phyloP scores from a whole-genome alignment of 2,113 vertebrate genomes.

The Benitochromis conjunctus region DNA sequence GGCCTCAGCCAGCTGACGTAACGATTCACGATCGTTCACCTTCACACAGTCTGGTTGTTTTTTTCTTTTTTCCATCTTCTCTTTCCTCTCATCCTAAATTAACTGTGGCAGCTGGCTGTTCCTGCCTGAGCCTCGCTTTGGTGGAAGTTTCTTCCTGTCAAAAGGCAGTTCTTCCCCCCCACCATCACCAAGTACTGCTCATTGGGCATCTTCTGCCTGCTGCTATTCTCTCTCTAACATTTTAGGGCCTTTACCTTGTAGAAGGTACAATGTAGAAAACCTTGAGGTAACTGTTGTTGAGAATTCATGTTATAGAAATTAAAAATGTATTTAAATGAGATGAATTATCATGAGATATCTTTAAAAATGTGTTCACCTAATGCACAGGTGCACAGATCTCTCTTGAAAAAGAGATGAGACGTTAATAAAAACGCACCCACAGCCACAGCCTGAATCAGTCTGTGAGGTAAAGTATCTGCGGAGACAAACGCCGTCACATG shows the following conservation, averaged over 20 bases:
- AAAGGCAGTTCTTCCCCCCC: background rate
- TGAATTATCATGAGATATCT: background rate
- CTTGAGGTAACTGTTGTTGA: background rate
- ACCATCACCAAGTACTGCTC: background rate
- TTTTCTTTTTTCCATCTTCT: background rate
- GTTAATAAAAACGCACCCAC: background rate
- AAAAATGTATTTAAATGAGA: background rate
- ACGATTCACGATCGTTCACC: background rate
- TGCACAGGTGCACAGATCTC: background rate
- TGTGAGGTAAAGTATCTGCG: background rate
- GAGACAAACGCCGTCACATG: background rate
- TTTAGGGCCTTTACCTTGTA: background rate
- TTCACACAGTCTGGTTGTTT: background rate
- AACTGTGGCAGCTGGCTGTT: background rate
- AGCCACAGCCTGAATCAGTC: background rate
- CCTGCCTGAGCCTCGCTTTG: background rate
- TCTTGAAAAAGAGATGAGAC: background rate
- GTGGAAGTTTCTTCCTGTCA: background rate
- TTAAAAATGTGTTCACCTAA: background rate
- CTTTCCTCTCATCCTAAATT: background rate
- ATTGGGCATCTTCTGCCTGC: background rate
- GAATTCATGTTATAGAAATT: background rate
- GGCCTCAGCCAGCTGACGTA: background rate
- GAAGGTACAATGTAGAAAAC: background rate
- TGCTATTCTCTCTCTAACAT: background rate